phyloP scores from a whole-genome alignment of 1,140 invertebrate species.

The Hyles vespertilio region DNA sequence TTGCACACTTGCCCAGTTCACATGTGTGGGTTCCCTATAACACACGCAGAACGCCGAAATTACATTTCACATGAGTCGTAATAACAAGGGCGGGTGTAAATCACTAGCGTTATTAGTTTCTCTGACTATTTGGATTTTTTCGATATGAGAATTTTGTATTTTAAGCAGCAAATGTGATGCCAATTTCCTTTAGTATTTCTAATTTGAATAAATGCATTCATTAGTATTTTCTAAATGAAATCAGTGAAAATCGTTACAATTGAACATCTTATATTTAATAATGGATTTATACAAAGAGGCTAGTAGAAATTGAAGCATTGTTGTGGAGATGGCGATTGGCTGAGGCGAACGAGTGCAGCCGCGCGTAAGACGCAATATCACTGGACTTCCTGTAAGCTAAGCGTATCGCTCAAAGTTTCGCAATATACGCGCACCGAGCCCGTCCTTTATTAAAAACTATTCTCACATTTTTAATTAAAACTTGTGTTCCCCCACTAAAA shows the following conservation, averaged over 20 bases:
- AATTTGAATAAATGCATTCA: no score
- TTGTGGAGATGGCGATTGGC: no score
- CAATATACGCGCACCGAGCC: constrained; percentile 72
- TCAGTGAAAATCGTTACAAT: no score
- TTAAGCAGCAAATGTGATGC: neutral
- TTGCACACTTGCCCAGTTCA: constrained; percentile 49
- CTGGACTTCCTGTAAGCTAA: constrained; percentile 68
- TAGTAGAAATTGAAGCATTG: no score
- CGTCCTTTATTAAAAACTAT: constrained; percentile 76
- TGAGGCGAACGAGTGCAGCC: constrained; percentile 12
- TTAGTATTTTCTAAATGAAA: no score
- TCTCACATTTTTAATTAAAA: constrained; percentile 77
- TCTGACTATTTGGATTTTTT: constrained; percentile 67
- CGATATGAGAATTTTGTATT: constrained; percentile 34
- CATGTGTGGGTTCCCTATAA: constrained; percentile 49
- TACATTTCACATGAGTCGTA: constrained; percentile 75
- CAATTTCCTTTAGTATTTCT: no score
- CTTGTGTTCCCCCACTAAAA: constrained; percentile 75
- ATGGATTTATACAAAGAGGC: no score
- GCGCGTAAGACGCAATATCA: constrained; percentile 47
- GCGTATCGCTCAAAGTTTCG: constrained; percentile 73
- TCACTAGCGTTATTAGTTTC: constrained; percentile 73
- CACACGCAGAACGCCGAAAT: constrained; percentile 69
- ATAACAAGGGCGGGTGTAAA: constrained; percentile 73
- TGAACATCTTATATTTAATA: no score